Evolutionary conservation across 2,113 vertebrate genomes (phyloP).

Genomic region (Alethe diademata): DNA sequence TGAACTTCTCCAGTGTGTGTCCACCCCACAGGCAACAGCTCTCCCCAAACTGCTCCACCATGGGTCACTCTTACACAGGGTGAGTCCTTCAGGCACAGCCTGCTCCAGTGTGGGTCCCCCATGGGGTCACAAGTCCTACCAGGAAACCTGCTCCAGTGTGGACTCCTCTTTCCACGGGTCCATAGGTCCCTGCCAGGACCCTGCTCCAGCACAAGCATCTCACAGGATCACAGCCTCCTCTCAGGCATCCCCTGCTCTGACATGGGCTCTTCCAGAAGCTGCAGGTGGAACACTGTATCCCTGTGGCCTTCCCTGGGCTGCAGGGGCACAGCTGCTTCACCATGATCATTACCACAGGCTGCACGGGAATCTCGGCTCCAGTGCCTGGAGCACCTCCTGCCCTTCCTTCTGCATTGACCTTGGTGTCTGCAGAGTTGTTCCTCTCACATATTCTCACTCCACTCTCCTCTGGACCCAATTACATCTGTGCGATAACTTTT

Average conservation of each 20-base stretch:
- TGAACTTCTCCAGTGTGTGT: not conserved
- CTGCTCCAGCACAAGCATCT: not conserved
- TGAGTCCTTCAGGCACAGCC: not conserved
- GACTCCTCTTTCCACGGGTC: not conserved
- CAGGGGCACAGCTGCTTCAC: not conserved
- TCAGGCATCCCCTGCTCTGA: not conserved
- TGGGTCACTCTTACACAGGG: not conserved
- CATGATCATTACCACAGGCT: too few relatives aligned
- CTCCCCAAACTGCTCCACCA: not conserved
- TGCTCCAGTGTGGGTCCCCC: not conserved
- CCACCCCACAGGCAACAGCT: not conserved
- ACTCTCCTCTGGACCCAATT: not conserved
- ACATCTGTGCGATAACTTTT: not conserved
- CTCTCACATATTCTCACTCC: not conserved
- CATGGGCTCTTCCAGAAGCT: not conserved
- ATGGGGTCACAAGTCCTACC: not conserved
- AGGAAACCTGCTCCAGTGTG: not conserved
- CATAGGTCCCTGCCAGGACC: not conserved
- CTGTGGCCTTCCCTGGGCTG: not conserved
- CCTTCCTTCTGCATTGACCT: too few relatives aligned
- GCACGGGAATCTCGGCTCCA: too few relatives aligned
- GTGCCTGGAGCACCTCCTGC: too few relatives aligned
- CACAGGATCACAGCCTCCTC: not conserved
- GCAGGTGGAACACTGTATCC: not conserved
- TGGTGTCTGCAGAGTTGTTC: too few relatives aligned